These are phyloP conservation scores for Betta splendens DNA, from an alignment of 2,797 vertebrate species.

Conservation along the genomic window DNA sequence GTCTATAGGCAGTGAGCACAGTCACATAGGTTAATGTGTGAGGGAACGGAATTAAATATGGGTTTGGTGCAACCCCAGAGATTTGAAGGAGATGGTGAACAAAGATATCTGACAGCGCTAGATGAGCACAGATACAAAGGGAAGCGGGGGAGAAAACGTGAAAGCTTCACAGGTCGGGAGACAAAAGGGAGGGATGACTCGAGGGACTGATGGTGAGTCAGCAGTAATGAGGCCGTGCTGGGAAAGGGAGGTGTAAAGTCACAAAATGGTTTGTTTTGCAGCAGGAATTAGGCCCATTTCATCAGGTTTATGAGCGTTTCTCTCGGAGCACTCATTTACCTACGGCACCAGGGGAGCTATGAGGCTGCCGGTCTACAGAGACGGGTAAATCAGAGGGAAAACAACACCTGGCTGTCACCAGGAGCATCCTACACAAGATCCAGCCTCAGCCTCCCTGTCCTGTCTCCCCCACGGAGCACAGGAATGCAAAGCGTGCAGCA, in stretches of 20 bases:
- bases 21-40: constrained; percentile 14
- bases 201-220: constrained; percentile 65
- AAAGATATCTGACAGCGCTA: constrained; percentile 43
- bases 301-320: constrained; percentile 30
- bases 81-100: constrained; percentile 43
- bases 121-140: constrained; percentile 34
- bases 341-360: constrained; percentile 29
- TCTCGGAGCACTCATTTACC: constrained; percentile 33
- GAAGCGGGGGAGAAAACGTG: constrained; percentile 15
- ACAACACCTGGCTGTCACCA: constrained; percentile 78
- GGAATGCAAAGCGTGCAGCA: constrained; percentile 37
- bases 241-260: constrained; percentile 49
- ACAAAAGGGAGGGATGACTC: constrained; percentile 59
- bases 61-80: constrained; percentile 15
- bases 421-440: constrained; percentile 76
- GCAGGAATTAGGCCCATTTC: constrained; percentile 33
- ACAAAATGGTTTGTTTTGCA: constrained; percentile 41
- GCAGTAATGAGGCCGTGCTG: constrained; percentile 54
- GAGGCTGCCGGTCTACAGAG: constrained; percentile 49
- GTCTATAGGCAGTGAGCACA: constrained; percentile 21
- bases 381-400: constrained; percentile 30
- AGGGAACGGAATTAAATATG: constrained; percentile 19
- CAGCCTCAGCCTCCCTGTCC: constrained; percentile 68
- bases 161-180: constrained; percentile 24
- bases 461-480: constrained; percentile 47